Evolutionary conservation across 2,888 invertebrate species (phyloP).

Genomic region (Tipula vernalis): DNA sequence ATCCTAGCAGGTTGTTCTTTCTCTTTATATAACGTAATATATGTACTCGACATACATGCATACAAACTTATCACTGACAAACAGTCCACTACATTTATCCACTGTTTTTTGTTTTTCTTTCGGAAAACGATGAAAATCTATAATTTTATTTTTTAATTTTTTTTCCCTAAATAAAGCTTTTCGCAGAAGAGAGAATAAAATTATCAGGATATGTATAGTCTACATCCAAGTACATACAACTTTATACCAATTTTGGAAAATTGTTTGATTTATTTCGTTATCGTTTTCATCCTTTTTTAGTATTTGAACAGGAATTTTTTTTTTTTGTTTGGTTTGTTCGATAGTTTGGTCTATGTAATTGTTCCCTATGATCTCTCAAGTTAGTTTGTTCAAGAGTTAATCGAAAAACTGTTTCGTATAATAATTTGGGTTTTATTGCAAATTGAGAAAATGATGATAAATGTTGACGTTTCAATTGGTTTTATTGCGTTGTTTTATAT

Average conservation of each 20-base stretch:
- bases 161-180: neutral
- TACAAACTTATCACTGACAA: neutral
- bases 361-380: neutral
- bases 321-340: neutral
- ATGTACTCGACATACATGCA: neutral
- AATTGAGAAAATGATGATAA: neutral
- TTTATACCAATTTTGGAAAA: neutral
- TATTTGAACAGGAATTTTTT: neutral
- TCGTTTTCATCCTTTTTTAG: neutral
- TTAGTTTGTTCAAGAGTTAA: constrained; percentile 4
- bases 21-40: neutral
- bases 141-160: neutral
- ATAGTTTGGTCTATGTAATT: neutral
- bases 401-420: neutral
- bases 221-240: neutral
- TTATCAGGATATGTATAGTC: neutral
- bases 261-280: neutral
- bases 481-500: neutral
- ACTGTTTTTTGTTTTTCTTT: neutral
- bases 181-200: neutral
- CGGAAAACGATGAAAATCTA: neutral
- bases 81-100: neutral
- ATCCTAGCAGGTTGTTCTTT: neutral
- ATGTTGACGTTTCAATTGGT: neutral
- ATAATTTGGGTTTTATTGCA: neutral